Evolutionary conservation across 1,140 invertebrate genomes (phyloP), one percentile per base, ranked within the genome.

Genomic region (Drosophila gunungcola): DNA sequence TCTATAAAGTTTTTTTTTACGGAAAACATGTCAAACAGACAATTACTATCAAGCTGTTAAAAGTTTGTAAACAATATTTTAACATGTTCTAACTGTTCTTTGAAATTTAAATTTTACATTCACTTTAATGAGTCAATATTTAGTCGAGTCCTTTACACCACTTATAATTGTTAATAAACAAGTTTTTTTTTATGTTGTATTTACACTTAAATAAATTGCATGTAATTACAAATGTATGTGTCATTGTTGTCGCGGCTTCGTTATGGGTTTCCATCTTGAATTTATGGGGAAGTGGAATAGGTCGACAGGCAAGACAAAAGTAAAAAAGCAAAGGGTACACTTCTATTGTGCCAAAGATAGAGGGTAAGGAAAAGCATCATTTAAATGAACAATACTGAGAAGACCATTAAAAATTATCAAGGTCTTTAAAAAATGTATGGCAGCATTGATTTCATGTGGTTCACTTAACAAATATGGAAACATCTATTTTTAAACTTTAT

Each of bases 181-280:
- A 68, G 45, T 39, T 64, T 52, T 56, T n/a, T 45, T 52, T 38
- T 57, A 51, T 42, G 69, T 48, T 48, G 52, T 55, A 57, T 68
- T 73, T 77, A 86, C 67, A 68, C 76, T 86, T 74, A 45, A 58
- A 57, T 46, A 45, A 86, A 85, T 70, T 69, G 60, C 64, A 60
- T 67, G 82, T 86, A 78, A 88, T 85, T 86, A 78, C 64, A 70
- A 57, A 55, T 80, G 49, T 77, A 57, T 36, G 38, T n/a, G 48
- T 57, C 39, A 46, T 65, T 43, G 61, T 56, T 53, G 51, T 63
- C 36, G 38, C 49, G 45, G 25, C 39, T 21, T n/a, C 21, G 21
- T 36, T 72, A 67, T 41, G 41, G 52, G 52, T 61, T 60, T 64
- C 45, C 13, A 6, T 53, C 29, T 62, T 29, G 3, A 51, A 68